Base-by-base conservation (phyloP, 2,888 invertebrate species). In the Thecocarcelia acutangulata region DNA sequence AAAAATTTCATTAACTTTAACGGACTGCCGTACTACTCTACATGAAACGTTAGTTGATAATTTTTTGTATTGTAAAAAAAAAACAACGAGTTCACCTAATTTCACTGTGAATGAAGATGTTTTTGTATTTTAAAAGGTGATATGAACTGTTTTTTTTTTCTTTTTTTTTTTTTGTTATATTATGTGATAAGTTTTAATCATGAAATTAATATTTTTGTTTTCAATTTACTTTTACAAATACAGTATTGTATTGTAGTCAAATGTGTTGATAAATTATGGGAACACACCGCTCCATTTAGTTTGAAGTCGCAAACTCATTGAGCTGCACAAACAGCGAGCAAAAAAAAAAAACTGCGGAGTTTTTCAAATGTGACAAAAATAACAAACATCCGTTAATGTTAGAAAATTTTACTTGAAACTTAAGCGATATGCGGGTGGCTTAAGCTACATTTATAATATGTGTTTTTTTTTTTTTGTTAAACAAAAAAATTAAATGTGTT, bases 151-250 rank as follows among this genome's bases (percentile, higher is more conserved):
- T 12, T 69, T 77, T 59, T 44, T 54, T 56, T 61, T 13, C 19
- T 44, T 19, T 59, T 44, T 54, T 56, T 61, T 13, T 28, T 44
- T 19, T 59, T 44, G 59, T 33, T 70, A 56, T 85, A 85, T 87
- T 85, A 84, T 87, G 86, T 87, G 88, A 88, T 88, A 88, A 88
- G 86, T 88, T 88, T 87, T 88, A 88, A 88, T 88, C 88, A 87
- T 84, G 85, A 88, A 87, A 59, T 64, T 46, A 58, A 46, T 72
- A 68, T 24, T 15, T 21, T 80, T 54, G 54, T 70, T 28, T 54
- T 21, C 64, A 40, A 68, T 70, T 69, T 58, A 54, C 52, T 56
- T 66, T 76, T 72, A 80, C 70, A 76, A 76, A 72, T 68, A 64
- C 58, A 69, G 48, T 68, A 19, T 50, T 74, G 56, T 72, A 52